Evolutionary conservation across 2,797 vertebrate species (phyloP).

Genomic region (Enteromius argenteus): DNA sequence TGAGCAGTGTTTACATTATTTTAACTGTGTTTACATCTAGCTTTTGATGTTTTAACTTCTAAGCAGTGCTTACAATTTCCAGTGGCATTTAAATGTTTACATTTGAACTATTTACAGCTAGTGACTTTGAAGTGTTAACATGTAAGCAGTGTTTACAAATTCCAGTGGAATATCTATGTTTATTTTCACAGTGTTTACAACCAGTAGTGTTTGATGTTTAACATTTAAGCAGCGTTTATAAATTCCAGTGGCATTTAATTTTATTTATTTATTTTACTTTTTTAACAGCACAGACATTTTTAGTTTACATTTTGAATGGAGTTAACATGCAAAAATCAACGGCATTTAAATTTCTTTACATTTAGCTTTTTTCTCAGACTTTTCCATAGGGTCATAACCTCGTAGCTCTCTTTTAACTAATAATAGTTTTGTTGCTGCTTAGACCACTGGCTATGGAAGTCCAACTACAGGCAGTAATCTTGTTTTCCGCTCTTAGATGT

Average conservation of each 20-base stretch:
- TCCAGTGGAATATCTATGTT: too few species aligned
- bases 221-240: neutral
- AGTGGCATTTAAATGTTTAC: neutral
- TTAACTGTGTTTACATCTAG: neutral
- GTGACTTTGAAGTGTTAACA: neutral
- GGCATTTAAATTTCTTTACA: neutral
- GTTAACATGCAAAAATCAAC: neutral
- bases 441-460: neutral
- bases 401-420: neutral
- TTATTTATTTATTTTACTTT: neutral
- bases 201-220: neutral
- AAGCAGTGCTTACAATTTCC: neutral
- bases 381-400: neutral
- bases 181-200: neutral
- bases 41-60: neutral
- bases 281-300: neutral
- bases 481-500: constrained; percentile 77
- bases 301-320: neutral
- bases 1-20: neutral
- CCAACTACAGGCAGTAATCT: neutral
- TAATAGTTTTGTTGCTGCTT: constrained; percentile 1
- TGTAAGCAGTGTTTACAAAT: neutral
- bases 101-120: neutral
- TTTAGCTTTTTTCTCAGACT: neutral
- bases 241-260: neutral